Percentiles rank a stretch among this genome's conserved stretches.
These are phyloP conservation scores for Alosa sapidissima DNA, from an alignment of 2,797 vertebrate genomes.

Conservation along the genomic window DNA sequence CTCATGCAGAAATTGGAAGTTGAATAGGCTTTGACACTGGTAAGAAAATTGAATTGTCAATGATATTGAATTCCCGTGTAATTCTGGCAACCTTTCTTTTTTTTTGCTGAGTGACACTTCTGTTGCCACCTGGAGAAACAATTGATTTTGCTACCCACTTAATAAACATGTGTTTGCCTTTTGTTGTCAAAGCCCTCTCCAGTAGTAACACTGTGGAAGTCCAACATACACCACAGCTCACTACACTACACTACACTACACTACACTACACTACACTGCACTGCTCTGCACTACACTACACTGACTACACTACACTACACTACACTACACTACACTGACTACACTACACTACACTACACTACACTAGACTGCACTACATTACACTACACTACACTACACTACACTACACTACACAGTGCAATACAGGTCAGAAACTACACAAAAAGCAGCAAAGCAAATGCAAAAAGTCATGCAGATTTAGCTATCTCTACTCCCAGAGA, in stretches of 20 bases:
- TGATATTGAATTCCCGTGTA: slow-evolving; percentile 73
- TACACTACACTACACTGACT: no score
- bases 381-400: no score
- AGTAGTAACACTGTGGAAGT: neutral
- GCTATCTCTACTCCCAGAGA: neutral
- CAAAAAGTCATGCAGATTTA: neutral
- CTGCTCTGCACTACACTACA: neutral
- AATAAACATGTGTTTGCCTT: slow-evolving; percentile 25
- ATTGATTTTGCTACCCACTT: slow-evolving; percentile 27
- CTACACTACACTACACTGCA: no score
- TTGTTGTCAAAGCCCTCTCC: slow-evolving; percentile 19
- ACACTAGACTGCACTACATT: no score
- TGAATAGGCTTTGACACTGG: slow-evolving; percentile 67
- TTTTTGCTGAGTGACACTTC: slow-evolving; percentile 36
- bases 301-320: no score
- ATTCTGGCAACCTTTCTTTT: slow-evolving; percentile 48
- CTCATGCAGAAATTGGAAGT: slow-evolving; percentile 58
- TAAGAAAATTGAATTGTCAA: slow-evolving; percentile 69
- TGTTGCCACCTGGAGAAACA: slow-evolving; percentile 30
- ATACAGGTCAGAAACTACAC: neutral
- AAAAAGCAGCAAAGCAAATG: neutral
- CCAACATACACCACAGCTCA: neutral
- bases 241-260: no score
- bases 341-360: neutral
- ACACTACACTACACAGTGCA: neutral